Evolutionary conservation across 2,113 vertebrate genomes (phyloP).

Genomic region (Calyptomena viridis): DNA sequence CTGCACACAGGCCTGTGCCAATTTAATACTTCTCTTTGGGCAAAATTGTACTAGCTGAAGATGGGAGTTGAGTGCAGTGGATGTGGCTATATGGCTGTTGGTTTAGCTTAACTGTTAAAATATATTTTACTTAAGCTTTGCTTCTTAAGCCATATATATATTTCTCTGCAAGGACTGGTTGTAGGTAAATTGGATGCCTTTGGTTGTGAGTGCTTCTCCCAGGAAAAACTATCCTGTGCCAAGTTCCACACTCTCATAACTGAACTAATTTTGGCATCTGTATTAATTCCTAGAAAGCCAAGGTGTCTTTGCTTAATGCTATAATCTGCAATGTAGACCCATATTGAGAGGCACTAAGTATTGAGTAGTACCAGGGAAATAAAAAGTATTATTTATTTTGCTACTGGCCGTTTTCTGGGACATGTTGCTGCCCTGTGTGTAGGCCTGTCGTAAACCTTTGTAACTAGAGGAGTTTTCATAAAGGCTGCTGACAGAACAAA

Average conservation of each 20-base stretch:
- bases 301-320: neutral
- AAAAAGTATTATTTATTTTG: neutral
- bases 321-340: neutral
- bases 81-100: neutral
- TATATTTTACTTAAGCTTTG: neutral
- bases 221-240: neutral
- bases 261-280: neutral
- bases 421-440: neutral
- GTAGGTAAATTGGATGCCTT: neutral
- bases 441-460: neutral
- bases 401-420: neutral
- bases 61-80: neutral
- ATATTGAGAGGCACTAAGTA: neutral
- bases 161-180: neutral
- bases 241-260: neutral
- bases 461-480: neutral
- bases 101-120: neutral
- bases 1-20: neutral
- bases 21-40: neutral
- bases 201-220: neutral
- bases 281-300: neutral
- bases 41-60: neutral
- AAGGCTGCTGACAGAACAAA: neutral
- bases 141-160: neutral
- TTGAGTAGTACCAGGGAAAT: neutral